phyloP scores from a whole-genome alignment of 1,140 invertebrate genomes.

The Ceratitis capitata region DNA sequence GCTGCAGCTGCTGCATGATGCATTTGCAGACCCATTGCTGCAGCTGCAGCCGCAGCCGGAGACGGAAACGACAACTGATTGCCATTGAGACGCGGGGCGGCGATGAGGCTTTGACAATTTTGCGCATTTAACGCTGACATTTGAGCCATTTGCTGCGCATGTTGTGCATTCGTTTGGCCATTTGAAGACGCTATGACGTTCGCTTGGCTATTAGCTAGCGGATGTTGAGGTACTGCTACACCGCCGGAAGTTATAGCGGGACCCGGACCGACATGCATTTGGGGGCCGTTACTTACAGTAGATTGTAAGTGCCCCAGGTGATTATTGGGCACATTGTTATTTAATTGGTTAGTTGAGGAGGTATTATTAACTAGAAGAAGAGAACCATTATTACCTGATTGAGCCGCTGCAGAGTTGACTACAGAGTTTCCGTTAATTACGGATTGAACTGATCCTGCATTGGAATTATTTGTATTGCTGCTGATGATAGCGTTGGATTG shows the following conservation, averaged over 20 bases:
- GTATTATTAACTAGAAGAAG: conserved; percentile 64
- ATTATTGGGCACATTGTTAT: conserved; percentile 51
- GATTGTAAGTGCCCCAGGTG: conserved; percentile 48
- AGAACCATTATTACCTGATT: conserved; percentile 70
- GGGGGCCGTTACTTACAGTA: conserved; percentile 44
- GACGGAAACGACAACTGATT: conserved; percentile 61
- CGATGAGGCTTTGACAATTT: conserved; percentile 60
- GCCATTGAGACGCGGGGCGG: conserved; percentile 60
- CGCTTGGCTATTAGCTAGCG: conserved; percentile 30
- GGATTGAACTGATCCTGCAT: conserved; percentile 63
- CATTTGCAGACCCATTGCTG: conserved; percentile 63
- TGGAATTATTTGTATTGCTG: conserved; percentile 38
- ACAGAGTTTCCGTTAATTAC: conserved; percentile 61
- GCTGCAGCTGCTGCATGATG: conserved; percentile 62
- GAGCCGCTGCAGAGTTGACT: conserved; percentile 62
- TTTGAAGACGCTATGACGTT: background rate
- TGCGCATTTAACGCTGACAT: conserved; percentile 49
- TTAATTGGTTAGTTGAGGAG: conserved; percentile 49
- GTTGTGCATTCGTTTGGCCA: conserved; percentile 43
- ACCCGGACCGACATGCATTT: conserved; percentile 30
- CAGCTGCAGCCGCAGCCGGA: conserved; percentile 61
- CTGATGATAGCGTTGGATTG: conserved; percentile 63
- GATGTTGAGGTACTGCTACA: conserved; percentile 41
- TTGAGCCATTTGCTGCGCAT: conserved; percentile 48
- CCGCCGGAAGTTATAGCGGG: background rate